A percentile compares a stretch with the other conserved stretches of the same genome.
These are phyloP conservation scores for Drosophila parabipectinata DNA, from an alignment of 1,140 invertebrate genomes.

Conservation along the genomic window DNA sequence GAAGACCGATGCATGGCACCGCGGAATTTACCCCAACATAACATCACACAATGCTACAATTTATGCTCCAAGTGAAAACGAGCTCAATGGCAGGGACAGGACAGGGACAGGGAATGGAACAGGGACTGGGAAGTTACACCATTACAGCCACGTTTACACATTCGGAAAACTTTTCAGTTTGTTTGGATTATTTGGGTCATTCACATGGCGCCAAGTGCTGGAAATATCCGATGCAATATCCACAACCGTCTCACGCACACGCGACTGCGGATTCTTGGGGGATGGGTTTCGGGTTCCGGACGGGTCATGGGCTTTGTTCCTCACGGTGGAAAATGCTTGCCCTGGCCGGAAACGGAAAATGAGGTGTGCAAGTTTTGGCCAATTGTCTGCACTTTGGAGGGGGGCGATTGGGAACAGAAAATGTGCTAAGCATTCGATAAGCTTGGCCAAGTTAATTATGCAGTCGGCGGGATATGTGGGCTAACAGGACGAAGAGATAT, in stretches of 20 bases:
- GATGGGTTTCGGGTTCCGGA: background rate
- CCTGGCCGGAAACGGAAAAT: slow-evolving; percentile 65
- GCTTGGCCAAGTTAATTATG: slow-evolving; percentile 28
- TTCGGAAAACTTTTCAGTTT: slow-evolving; percentile 58
- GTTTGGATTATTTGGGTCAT: slow-evolving; percentile 83
- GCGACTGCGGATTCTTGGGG: slow-evolving; percentile 27
- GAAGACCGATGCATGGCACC: slow-evolving; percentile 42
- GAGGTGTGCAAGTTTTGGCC: slow-evolving; percentile 59
- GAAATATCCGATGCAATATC: slow-evolving; percentile 54
- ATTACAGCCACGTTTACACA: slow-evolving; percentile 38
- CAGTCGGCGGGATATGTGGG: slow-evolving; percentile 4
- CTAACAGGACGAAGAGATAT: too few relatives aligned
- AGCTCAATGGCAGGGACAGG: slow-evolving; percentile 73
- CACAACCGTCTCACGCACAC: slow-evolving; percentile 55
- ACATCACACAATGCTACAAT: slow-evolving; percentile 70
- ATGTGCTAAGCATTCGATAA: slow-evolving; percentile 42
- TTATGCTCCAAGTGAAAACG: slow-evolving; percentile 77
- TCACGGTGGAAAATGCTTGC: slow-evolving; percentile 37
- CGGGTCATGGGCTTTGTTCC: background rate
- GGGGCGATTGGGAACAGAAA: slow-evolving; percentile 36
- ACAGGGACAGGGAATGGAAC: background rate
- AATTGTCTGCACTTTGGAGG: slow-evolving; percentile 35
- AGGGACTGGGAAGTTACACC: background rate
- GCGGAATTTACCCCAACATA: slow-evolving; percentile 81
- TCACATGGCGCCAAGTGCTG: slow-evolving; percentile 74